These are phyloP conservation scores for Orchestes rusci DNA, from an alignment of 2,888 invertebrate species.

Conservation along the genomic window DNA sequence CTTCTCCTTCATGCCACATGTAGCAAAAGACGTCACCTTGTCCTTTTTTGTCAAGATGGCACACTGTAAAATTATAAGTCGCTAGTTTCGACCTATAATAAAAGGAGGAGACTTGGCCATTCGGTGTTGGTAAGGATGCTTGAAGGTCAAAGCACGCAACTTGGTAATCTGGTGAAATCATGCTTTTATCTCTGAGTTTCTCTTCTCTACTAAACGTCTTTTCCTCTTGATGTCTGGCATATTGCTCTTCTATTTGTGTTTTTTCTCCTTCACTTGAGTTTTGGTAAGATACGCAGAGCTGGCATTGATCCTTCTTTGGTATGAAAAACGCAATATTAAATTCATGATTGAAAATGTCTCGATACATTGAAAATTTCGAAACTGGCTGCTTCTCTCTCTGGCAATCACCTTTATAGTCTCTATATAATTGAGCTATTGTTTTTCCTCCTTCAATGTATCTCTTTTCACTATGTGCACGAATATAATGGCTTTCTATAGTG, in stretches of 20 bases:
- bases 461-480: conserved; percentile 14
- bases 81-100: conserved; percentile 30
- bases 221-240: neutral
- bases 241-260: neutral
- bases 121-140: neutral
- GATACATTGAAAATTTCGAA: conserved; percentile 8
- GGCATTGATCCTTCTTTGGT: conserved; percentile 2
- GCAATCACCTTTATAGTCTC: conserved; percentile 11
- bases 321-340: conserved; percentile 9
- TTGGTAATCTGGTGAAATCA: conserved; percentile 2
- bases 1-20: neutral
- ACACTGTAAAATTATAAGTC: conserved; percentile 32
- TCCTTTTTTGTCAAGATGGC: conserved; percentile 3
- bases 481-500: conserved; percentile 15
- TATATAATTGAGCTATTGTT: conserved; percentile 15
- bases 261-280: conserved; percentile 1
- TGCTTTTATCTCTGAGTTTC: conserved; percentile 15
- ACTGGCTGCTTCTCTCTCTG: neutral
- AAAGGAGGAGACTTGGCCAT: conserved; percentile 22
- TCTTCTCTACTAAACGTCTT: conserved; percentile 10
- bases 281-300: neutral
- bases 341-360: conserved; percentile 8
- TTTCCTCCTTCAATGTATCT: conserved; percentile 17
- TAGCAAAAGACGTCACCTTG: neutral
- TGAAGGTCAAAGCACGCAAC: conserved; percentile 26